phyloP scores from a whole-genome alignment of 64 coral and sea anemone genomes.

The Porites australiensis region DNA sequence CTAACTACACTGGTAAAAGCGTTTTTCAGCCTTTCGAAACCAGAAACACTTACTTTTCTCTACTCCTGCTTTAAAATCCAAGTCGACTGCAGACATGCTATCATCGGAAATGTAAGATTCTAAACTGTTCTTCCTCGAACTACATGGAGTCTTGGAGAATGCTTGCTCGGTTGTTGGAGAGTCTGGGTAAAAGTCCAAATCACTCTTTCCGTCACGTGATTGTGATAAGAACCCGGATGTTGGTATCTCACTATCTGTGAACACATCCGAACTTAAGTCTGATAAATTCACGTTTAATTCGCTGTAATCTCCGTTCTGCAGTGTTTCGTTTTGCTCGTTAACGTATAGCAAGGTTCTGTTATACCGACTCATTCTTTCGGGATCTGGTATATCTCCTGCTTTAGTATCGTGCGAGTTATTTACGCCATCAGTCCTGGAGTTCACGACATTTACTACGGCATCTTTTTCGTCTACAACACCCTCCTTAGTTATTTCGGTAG shows the following conservation, averaged over 20 bases:
- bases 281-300: constrained; percentile 78
- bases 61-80: constrained; percentile 11
- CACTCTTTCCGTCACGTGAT: constrained; percentile 51
- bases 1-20: too few relatives aligned
- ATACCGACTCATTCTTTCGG: constrained; percentile 68
- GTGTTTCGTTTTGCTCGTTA: constrained; percentile 86
- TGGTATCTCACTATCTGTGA: constrained; percentile 83
- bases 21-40: too few relatives aligned
- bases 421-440: background rate
- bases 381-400: constrained; percentile 59
- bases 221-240: constrained; percentile 52
- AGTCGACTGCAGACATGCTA: constrained; percentile 65
- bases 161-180: constrained; percentile 88
- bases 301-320: constrained; percentile 91
- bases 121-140: constrained; percentile 86
- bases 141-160: constrained; percentile 92
- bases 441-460: background rate
- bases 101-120: constrained; percentile 85
- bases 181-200: constrained; percentile 83
- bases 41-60: constrained; percentile 35
- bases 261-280: constrained; percentile 92
- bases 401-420: constrained; percentile 37
- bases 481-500: background rate
- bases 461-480: background rate
- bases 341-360: constrained; percentile 92